Percentiles rank a stretch among this genome's conserved stretches.
phyloP scores from a whole-genome alignment of 92 coral and sea anemone species.

The Umimayanthus kanabou region DNA sequence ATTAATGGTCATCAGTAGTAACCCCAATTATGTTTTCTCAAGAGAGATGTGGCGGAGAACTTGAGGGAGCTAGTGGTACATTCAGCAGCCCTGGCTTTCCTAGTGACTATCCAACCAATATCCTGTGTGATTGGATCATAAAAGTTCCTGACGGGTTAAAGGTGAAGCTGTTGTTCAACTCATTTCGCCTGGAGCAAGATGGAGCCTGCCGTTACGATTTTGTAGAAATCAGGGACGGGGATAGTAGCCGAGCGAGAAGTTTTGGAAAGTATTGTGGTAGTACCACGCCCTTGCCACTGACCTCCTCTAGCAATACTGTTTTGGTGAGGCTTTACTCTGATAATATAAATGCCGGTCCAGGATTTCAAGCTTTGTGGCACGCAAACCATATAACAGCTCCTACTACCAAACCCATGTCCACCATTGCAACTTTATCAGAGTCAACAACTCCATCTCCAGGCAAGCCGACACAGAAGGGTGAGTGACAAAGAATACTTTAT shows the following conservation, averaged over 20 bases:
- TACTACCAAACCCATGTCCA: background rate
- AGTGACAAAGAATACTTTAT: background rate
- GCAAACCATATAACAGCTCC: background rate
- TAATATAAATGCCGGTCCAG: slow-evolving; percentile 55
- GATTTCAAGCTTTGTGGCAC: slow-evolving; percentile 67
- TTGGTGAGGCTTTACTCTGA: slow-evolving; percentile 66
- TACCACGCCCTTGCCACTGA: slow-evolving; percentile 55
- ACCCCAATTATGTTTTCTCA: background rate
- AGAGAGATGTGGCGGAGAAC: slow-evolving; percentile 55
- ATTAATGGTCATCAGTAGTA: background rate
- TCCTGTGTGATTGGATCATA: slow-evolving; percentile 59
- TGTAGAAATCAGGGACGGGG: slow-evolving; percentile 79
- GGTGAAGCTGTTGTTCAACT: slow-evolving; percentile 64
- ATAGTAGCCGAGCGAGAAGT: slow-evolving; percentile 39
- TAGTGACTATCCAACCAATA: slow-evolving; percentile 51
- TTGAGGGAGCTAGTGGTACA: slow-evolving; percentile 54
- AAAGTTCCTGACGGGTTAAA: slow-evolving; percentile 38
- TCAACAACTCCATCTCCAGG: background rate
- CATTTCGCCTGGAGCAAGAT: slow-evolving; percentile 73
- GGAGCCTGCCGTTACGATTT: slow-evolving; percentile 78
- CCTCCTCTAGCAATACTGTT: slow-evolving; percentile 65
- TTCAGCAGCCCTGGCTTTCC: slow-evolving; percentile 68
- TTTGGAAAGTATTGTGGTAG: slow-evolving; percentile 77
- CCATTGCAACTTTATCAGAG: background rate
- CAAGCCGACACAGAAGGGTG: background rate